phyloP scores from a whole-genome alignment of 2,888 invertebrate species.

The Hipparchia sbordonii region DNA sequence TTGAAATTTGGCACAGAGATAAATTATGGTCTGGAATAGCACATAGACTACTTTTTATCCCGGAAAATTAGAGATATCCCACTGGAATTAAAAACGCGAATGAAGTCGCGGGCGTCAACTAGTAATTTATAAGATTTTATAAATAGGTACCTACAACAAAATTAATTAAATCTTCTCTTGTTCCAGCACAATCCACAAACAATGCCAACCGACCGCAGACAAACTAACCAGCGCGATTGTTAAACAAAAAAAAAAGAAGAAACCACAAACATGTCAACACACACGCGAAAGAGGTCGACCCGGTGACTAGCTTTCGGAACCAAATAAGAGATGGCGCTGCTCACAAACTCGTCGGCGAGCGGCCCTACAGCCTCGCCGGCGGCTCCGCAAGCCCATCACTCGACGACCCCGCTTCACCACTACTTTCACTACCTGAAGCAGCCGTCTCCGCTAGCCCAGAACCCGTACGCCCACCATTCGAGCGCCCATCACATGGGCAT shows the following conservation, averaged over 20 bases:
- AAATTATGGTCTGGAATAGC: too few relatives aligned
- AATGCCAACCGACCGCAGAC: constrained; percentile 36
- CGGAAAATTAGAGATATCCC: too few relatives aligned
- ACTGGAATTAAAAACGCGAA: too few relatives aligned
- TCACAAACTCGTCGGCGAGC: constrained; percentile 71
- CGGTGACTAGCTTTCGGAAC: constrained; percentile 65
- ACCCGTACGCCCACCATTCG: constrained; percentile 75
- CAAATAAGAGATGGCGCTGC: constrained; percentile 68
- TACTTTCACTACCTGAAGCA: constrained; percentile 84
- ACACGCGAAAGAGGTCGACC: constrained; percentile 61
- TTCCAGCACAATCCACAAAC: constrained; percentile 40
- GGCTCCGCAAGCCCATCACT: constrained; percentile 74
- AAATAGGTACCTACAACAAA: too few relatives aligned
- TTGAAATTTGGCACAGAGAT: too few relatives aligned
- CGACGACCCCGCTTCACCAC: constrained; percentile 80
- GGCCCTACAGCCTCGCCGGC: constrained; percentile 68
- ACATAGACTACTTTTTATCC: too few relatives aligned
- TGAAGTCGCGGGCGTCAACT: too few relatives aligned
- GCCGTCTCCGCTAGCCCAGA: constrained; percentile 78
- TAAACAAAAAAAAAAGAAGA: constrained; percentile 25
- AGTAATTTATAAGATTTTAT: too few relatives aligned
- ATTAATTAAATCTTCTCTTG: constrained; percentile 23
- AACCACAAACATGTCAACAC: constrained; percentile 49
- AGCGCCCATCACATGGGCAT: constrained; percentile 81
- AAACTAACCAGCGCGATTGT: constrained; percentile 24